Evolutionary conservation across 2,797 vertebrate genomes (phyloP), one percentile per base, ranked within the genome.

Genomic region (Enteromius fasciolatus): DNA sequence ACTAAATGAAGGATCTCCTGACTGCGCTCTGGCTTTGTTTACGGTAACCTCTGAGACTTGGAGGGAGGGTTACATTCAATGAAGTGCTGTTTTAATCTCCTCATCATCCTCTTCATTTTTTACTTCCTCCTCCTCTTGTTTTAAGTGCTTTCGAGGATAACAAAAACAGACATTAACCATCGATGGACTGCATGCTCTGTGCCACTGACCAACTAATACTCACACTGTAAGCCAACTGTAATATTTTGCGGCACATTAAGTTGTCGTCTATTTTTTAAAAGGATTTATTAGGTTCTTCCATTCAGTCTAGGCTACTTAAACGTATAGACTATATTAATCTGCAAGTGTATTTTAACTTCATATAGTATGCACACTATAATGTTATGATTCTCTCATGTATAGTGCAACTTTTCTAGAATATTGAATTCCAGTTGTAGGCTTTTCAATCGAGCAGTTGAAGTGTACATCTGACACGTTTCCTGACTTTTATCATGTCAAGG

Each of bases 131-230:
- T 80, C 31, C 23, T 63, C 18, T 57, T 82, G 41, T 81, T 83
- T 80, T 86, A 87, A 87, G 87, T 86, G 85, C 88, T 87, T 88
- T 89, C 79, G 89, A 69, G 68, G 78, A 87, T 90, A 90, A 90
- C 31, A 85, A 84, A 83, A 79, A 75, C 81, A 76, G 48, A 90
- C 86, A 89, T 90, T 92, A 92, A 92, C 90, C 89, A 87, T 87
- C 92, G 91, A 94, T 94, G 90, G 91, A 90, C 84, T 91, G 94
- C 95, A 94, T 93, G 94, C 92, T 90, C 88, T 86, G 85, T 78
- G 88, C 89, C 91, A 84, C 90, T 88, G 85, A 91, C 84, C 88
- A 88, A 83, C 81, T 83, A 90, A 83, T 83, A 83, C 61, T 80
- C 59, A 61, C 87, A 77, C 82, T 87, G 88, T 88, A 87, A 88